phyloP scores from a whole-genome alignment of 2,888 invertebrate species.

The Drosophila barbarae region DNA sequence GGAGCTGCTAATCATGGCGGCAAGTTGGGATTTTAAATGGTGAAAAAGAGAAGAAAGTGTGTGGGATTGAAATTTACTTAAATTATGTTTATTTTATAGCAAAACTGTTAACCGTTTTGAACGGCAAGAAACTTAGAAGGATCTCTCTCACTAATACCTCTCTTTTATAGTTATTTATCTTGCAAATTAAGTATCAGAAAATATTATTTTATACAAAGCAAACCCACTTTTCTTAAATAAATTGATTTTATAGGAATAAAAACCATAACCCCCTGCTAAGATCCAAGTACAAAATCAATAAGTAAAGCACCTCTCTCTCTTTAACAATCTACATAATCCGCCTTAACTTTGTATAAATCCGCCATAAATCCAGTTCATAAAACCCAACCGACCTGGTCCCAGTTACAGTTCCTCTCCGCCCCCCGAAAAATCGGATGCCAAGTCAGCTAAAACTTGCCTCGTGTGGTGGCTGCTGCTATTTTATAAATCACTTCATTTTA shows the following conservation, averaged over 20 bases:
- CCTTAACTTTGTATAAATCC: slow-evolving; percentile 41
- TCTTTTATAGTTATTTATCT: too few species aligned
- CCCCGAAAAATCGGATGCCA: slow-evolving; percentile 12
- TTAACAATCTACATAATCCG: slow-evolving; percentile 58
- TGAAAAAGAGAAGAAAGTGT: not conserved
- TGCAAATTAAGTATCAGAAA: too few species aligned
- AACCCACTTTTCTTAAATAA: too few species aligned
- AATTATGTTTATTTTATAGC: slow-evolving; percentile 2
- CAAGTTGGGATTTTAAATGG: slow-evolving; percentile 2
- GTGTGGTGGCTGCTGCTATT: slow-evolving; percentile 40
- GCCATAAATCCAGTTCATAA: slow-evolving; percentile 62
- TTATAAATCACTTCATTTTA: slow-evolving; percentile 70
- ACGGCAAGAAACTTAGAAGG: too few species aligned
- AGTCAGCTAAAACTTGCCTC: slow-evolving; percentile 29
- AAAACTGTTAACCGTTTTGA: not conserved
- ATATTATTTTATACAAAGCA: too few species aligned
- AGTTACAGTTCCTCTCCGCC: not conserved
- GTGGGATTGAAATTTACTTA: not conserved
- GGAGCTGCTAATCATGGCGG: slow-evolving; percentile 63
- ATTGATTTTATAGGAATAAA: too few species aligned
- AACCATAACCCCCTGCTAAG: not conserved
- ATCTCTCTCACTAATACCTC: too few species aligned
- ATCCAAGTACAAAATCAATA: slow-evolving; percentile 13
- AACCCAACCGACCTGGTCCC: slow-evolving; percentile 46
- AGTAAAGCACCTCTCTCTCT: not conserved